Evolutionary conservation across 2,888 invertebrate genomes (phyloP).

Genomic region (Andricus quercusramuli): DNA sequence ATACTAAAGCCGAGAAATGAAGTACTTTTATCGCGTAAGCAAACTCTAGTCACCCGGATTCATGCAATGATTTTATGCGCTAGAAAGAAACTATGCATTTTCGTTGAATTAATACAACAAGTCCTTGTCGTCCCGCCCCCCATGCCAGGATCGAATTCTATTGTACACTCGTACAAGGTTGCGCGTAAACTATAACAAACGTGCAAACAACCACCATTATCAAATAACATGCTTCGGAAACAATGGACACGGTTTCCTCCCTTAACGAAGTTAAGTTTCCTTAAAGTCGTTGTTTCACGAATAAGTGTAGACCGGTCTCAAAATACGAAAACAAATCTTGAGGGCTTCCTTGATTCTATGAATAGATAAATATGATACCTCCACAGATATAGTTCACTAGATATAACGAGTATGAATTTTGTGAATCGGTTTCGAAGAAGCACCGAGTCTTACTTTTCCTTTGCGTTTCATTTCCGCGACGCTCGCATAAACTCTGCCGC

Average conservation of each 20-base stretch:
- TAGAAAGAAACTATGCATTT: constrained; percentile 65
- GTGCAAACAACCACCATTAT: constrained; percentile 74
- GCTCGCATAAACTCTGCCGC: constrained; percentile 91
- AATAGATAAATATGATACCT: constrained; percentile 36
- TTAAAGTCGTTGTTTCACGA: neutral
- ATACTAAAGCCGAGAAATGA: constrained; percentile 60
- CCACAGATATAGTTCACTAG: constrained; percentile 1
- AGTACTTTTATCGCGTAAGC: constrained; percentile 55
- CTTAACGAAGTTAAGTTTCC: neutral
- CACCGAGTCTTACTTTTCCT: constrained; percentile 82
- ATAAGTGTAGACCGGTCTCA: constrained; percentile 23
- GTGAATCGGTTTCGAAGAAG: constrained; percentile 23
- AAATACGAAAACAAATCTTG: constrained; percentile 35
- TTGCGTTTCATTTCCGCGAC: constrained; percentile 97
- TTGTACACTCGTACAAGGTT: constrained; percentile 65
- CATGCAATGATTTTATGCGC: constrained; percentile 73
- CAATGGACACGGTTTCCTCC: constrained; percentile 24
- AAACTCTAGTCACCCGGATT: constrained; percentile 71
- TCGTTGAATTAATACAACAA: constrained; percentile 76
- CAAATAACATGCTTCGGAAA: constrained; percentile 65
- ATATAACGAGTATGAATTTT: neutral
- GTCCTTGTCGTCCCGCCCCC: constrained; percentile 70
- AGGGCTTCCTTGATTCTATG: neutral
- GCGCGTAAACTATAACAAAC: constrained; percentile 76
- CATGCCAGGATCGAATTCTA: constrained; percentile 67